Conservation (phyloP, 2,797 vertebrate genomes). For the Alcedo atthis region DNA sequence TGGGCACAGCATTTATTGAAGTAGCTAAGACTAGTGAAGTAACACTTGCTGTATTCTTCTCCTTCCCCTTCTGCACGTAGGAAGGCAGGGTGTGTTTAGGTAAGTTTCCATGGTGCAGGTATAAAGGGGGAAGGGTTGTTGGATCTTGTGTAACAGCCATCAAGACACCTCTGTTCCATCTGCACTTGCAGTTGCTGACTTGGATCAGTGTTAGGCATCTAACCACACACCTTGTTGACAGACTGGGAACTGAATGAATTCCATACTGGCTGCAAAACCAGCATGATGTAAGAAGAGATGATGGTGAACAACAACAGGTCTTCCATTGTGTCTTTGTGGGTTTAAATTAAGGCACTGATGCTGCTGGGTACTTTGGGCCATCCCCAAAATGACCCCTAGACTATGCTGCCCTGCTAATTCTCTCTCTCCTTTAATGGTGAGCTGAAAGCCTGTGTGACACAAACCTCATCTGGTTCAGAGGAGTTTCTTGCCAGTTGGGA, state of each 20-base stretch:
- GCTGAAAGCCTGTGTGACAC: background rate
- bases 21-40: background rate
- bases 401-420: background rate
- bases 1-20: background rate
- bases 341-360: background rate
- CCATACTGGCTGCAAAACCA: background rate
- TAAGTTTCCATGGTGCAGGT: background rate
- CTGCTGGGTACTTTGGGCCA: accelerated
- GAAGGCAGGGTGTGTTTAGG: background rate
- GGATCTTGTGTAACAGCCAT: background rate
- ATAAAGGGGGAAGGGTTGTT: background rate
- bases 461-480: background rate
- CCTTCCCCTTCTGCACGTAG: background rate
- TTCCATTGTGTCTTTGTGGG: background rate
- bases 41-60: background rate
- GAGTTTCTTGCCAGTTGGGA: background rate
- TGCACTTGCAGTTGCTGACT: background rate
- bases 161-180: background rate
- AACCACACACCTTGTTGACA: background rate
- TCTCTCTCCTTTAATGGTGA: background rate
- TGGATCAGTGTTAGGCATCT: background rate
- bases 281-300: background rate
- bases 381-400: background rate
- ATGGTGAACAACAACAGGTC: background rate
- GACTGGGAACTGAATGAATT: background rate